Evolutionary conservation across 2,113 vertebrate genomes (phyloP), one percentile per base, ranked within the genome.

Genomic region (Alaudala cheleensis): DNA sequence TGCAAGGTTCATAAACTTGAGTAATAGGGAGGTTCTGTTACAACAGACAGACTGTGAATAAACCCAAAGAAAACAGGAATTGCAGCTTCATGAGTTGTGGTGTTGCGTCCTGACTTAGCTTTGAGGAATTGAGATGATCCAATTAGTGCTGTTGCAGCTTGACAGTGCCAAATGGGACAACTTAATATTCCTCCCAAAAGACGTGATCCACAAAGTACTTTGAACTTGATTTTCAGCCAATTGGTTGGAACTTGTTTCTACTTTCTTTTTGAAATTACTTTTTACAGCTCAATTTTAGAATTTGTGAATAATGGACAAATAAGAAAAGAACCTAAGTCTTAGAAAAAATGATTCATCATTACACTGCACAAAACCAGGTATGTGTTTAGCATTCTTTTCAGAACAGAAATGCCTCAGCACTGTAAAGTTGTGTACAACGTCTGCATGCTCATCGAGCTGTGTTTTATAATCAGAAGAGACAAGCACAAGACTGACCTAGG

Each of bases 41-140:
- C 67, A 78, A 94, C 56, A 91, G 61, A 81, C 54, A 50, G 80
- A 61, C 42, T 70, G 80, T 71, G 81, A 88, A 82, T 76, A 88
- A 95, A 88, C 28, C 34, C 51, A 74, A 84, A 84, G 83, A 71
- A 95, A 96, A 74, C 61, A 71, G 53, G 81, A 92, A 94, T 16
- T 91, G 90, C 92, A 94, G 9, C 78, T 94, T 86, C 56, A 31
- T n/a, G 65, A 84, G 49, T 62, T 90, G 40, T 47, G 78, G 31
- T 62, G 81, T 17, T 91, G 78, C 66, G 60, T 66, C 47, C 69
- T 86, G 76, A 69, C 26, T 50, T 79, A n/a, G 50, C 29, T 79
- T 64, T 5, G 6, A 44, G 56, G 49, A n/a, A 74, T 12, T 71
- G 40, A 89, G 78, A 56, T 60, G 69, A 81, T 87, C 29, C 3